Conservation (phyloP, 2,888 invertebrate genomes). For the Melieria picta region DNA sequence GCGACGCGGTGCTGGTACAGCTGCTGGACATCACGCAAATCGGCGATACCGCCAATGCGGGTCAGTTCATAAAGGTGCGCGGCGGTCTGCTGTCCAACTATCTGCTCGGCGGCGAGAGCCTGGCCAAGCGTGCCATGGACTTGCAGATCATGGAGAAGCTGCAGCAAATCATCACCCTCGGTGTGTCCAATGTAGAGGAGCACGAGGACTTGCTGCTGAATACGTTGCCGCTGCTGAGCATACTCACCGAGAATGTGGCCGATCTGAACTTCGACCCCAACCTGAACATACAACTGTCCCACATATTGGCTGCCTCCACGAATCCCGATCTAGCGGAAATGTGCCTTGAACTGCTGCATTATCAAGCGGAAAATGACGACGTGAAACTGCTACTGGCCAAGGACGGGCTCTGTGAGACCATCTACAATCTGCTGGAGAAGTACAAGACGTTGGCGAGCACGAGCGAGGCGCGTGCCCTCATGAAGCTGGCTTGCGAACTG, state of each 20-base stretch:
- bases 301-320: slow-evolving; percentile 71
- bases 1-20: slow-evolving; percentile 67
- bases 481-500: slow-evolving; percentile 87
- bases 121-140: slow-evolving; percentile 72
- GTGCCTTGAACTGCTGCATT: slow-evolving; percentile 80
- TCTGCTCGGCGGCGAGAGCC: slow-evolving; percentile 76
- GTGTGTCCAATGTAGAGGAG: slow-evolving; percentile 67
- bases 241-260: slow-evolving; percentile 72
- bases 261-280: slow-evolving; percentile 70
- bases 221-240: slow-evolving; percentile 71
- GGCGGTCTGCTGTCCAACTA: slow-evolving; percentile 85
- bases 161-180: slow-evolving; percentile 67
- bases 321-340: slow-evolving; percentile 79
- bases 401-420: slow-evolving; percentile 79
- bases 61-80: slow-evolving; percentile 72
- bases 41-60: slow-evolving; percentile 59
- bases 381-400: slow-evolving; percentile 81
- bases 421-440: slow-evolving; percentile 79
- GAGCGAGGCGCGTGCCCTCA: slow-evolving; percentile 72
- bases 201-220: slow-evolving; percentile 71
- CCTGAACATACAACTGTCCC: slow-evolving; percentile 71
- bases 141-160: slow-evolving; percentile 69
- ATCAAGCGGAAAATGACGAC: slow-evolving; percentile 82
- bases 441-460: slow-evolving; percentile 74
- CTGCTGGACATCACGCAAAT: slow-evolving; percentile 62